Base-by-base conservation (phyloP, 2,113 vertebrate genomes). In the Neodontobutis hainanensis region DNA sequence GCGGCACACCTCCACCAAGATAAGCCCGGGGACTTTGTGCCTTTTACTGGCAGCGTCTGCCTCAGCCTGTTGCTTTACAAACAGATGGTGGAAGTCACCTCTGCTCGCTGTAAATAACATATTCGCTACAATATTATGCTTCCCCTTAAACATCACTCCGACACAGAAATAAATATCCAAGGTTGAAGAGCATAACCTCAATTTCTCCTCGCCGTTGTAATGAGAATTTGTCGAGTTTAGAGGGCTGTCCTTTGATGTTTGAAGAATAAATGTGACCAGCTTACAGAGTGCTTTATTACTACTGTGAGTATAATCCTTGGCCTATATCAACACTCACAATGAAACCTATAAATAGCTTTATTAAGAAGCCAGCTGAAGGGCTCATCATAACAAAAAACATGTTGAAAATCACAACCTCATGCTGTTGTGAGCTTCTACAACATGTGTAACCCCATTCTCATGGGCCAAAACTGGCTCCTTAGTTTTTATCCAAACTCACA, bases 1-100 rank as follows among this genome's bases (percentile, higher is more conserved):
- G 83, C 83, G 52, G 83, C 70, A 58, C 84, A 86, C 87, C 89
- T 90, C 87, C 11, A 44, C 77, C 61, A 16, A 88, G 86, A 90
- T 88, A 90, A 91, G 87, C 84, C 77, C 65, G 38, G 70, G 88
- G 80, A 82, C 85, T 78, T 85, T 75, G 77, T 78, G 85, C 69
- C 82, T 79, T 80, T 80, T 81, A 66, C 76, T 86, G 83, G 78
- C 82, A 81, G 75, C 19, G 46, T 81, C 75, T 79, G 78, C 78
- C 71, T 74, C 65, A 78, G 79, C 83, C 79, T 85, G 84, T 89
- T 89, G 87, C 85, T 84, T 69, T 68, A 53, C 52, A 83, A 88
- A 87, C 87, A 88, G 87, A 89, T 87, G 87, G 72, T 61, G 56
- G 72, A 75, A 82, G 84, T 85, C 88, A 85, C 77, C 82, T 47